These are phyloP conservation scores for Latheticus oryzae DNA, from an alignment of 2,888 invertebrate species.

Conservation along the genomic window DNA sequence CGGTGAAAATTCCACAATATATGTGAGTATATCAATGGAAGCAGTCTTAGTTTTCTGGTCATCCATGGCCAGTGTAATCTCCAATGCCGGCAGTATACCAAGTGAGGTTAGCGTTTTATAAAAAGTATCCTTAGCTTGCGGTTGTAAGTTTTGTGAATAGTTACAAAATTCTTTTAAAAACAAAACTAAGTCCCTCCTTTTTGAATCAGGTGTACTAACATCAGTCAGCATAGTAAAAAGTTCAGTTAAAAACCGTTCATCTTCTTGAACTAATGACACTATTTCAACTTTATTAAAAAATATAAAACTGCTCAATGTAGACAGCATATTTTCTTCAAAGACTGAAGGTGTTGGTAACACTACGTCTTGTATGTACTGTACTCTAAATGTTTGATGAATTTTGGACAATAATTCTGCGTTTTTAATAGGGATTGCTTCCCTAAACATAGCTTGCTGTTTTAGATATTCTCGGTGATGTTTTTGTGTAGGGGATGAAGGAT, in stretches of 20 bases:
- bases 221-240: constrained; percentile 94
- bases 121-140: constrained; percentile 96
- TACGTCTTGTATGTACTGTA: constrained; percentile 99
- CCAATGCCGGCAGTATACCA: constrained; percentile 89
- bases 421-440: constrained; percentile 94
- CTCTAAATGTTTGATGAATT: constrained; percentile 99
- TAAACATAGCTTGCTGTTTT: constrained; percentile 89
- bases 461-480: constrained; percentile 97
- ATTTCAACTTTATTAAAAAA: constrained; percentile 99
- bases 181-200: constrained; percentile 92
- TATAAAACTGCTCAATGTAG: constrained; percentile 97
- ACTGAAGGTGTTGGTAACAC: constrained; percentile 98
- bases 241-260: constrained; percentile 95
- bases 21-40: constrained; percentile 97
- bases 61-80: constrained; percentile 90
- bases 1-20: constrained; percentile 98
- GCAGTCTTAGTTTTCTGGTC: constrained; percentile 96
- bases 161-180: constrained; percentile 99
- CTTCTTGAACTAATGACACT: constrained; percentile 96
- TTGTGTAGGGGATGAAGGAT: constrained; percentile 86
- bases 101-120: constrained; percentile 93
- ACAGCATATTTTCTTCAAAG: constrained; percentile 99
- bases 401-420: constrained; percentile 95
- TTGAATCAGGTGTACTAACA: constrained; percentile 84
- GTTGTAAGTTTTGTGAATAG: constrained; percentile 98